Percentiles rank a stretch among this genome's conserved stretches.
phyloP scores from a whole-genome alignment of 2,113 vertebrate genomes.

The Caloenas nicobarica region DNA sequence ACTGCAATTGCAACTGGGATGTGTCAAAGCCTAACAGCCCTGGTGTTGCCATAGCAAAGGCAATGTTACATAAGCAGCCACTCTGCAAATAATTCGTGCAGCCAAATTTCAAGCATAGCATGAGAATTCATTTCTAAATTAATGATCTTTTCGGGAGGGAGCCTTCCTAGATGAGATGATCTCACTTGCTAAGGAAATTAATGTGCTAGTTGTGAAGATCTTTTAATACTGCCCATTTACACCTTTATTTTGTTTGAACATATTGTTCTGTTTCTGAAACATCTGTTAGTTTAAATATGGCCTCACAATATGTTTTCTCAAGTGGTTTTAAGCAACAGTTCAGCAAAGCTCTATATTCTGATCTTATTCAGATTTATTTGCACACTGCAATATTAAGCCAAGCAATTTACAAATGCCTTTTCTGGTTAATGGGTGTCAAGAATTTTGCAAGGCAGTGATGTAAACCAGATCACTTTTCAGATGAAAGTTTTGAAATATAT shows the following conservation, averaged over 20 bases:
- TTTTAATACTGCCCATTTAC: conserved; percentile 44
- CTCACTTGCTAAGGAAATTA: background rate
- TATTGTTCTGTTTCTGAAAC: conserved; percentile 68
- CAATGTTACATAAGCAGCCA: conserved; percentile 42
- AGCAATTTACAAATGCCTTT: background rate
- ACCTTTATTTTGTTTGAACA: conserved; percentile 68
- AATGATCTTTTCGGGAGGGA: conserved; percentile 12
- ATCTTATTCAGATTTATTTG: conserved; percentile 16
- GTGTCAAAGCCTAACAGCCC: conserved; percentile 24
- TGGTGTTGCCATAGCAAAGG: conserved; percentile 52
- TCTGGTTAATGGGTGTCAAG: background rate
- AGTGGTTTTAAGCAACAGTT: conserved; percentile 48
- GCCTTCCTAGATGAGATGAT: background rate
- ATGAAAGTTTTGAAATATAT: conserved; percentile 5
- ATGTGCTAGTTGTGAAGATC: conserved; percentile 4
- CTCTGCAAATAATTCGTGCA: conserved; percentile 27
- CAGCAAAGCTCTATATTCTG: background rate
- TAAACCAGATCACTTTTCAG: background rate
- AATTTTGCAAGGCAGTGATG: background rate
- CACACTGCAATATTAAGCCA: background rate
- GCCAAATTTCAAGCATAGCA: conserved; percentile 23
- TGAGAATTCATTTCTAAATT: conserved; percentile 3
- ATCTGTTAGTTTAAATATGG: conserved; percentile 71
- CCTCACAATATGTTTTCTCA: conserved; percentile 66
- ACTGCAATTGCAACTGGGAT: background rate